Conservation (phyloP, 1,140 invertebrate genomes). For the Diorhabda carinulata region DNA sequence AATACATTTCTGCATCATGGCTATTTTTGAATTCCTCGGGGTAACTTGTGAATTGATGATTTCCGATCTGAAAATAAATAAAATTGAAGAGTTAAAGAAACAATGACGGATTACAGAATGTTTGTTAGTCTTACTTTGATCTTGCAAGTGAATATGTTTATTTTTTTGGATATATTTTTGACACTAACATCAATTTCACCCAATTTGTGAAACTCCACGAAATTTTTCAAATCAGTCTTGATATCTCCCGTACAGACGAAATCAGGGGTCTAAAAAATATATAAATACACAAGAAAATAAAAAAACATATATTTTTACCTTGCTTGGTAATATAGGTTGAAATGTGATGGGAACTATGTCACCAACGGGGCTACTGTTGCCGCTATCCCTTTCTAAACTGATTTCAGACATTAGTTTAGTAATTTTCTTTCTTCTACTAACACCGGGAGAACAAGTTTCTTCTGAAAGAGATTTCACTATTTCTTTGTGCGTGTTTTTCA, state of each 20-base stretch:
- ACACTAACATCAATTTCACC: slow-evolving; percentile 32
- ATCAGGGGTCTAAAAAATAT: slow-evolving; percentile 19
- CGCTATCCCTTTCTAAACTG: slow-evolving; percentile 27
- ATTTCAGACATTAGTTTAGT: slow-evolving; percentile 30
- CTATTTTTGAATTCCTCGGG: slow-evolving; percentile 54
- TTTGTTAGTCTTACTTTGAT: slow-evolving; percentile 40
- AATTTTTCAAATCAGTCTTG: slow-evolving; percentile 31
- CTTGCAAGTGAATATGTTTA: slow-evolving; percentile 46
- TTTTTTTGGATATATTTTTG: slow-evolving; percentile 26
- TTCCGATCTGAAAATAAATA: slow-evolving; percentile 47
- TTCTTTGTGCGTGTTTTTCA: no score
- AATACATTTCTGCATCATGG: slow-evolving; percentile 53
- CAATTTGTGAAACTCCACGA: slow-evolving; percentile 32
- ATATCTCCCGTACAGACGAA: slow-evolving; percentile 26
- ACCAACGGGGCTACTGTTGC: slow-evolving; percentile 30
- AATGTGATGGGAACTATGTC: not conserved
- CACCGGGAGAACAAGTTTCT: not conserved
- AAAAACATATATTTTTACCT: not conserved
- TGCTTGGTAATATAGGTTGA: no score
- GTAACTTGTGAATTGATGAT: slow-evolving; percentile 53
- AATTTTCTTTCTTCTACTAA: slow-evolving; percentile 23
- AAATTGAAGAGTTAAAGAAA: not conserved
- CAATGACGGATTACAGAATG: not conserved
- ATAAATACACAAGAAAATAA: not conserved
- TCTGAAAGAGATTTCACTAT: not conserved